Conservation (phyloP, 2,888 invertebrate genomes). For the Drosophila helvetica region DNA sequence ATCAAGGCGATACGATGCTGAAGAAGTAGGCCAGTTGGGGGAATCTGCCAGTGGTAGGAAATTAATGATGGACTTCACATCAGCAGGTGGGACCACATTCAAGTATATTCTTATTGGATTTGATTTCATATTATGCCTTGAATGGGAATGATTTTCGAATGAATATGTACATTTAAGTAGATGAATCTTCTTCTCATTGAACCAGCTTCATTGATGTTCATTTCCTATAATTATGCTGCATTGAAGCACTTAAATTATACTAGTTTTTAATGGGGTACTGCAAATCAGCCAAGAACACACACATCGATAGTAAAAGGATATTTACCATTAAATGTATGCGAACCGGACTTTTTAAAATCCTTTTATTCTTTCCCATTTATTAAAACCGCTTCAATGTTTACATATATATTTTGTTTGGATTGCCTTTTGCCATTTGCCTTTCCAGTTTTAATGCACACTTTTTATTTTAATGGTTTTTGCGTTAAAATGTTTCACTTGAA, state of each 20-base stretch:
- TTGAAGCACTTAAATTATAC: neutral
- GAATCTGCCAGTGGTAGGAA: constrained; percentile 23
- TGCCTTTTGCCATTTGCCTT: neutral
- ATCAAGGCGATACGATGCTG: neutral
- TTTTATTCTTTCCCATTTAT: no score
- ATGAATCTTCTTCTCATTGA: neutral
- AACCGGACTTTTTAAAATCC: no score
- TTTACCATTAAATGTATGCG: neutral
- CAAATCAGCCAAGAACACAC: neutral
- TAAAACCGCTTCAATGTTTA: neutral
- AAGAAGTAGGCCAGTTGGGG: constrained; percentile 41
- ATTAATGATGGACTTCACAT: constrained; percentile 28
- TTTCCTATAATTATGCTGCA: neutral
- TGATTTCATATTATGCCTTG: neutral
- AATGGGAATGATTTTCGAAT: neutral
- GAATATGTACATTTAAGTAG: neutral
- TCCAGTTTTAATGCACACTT: no score
- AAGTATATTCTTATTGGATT: neutral
- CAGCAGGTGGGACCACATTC: constrained; percentile 3
- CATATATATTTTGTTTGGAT: neutral
- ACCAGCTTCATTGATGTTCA: neutral
- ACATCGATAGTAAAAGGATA: neutral
- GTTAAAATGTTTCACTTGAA: neutral
- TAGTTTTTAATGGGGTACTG: neutral
- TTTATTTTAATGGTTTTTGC: neutral